A percentile compares a stretch with the other conserved stretches of the same genome.
These are phyloP conservation scores for Phataginus tricuspis DNA, from an alignment of 2,797 vertebrate species.

Conservation along the genomic window DNA sequence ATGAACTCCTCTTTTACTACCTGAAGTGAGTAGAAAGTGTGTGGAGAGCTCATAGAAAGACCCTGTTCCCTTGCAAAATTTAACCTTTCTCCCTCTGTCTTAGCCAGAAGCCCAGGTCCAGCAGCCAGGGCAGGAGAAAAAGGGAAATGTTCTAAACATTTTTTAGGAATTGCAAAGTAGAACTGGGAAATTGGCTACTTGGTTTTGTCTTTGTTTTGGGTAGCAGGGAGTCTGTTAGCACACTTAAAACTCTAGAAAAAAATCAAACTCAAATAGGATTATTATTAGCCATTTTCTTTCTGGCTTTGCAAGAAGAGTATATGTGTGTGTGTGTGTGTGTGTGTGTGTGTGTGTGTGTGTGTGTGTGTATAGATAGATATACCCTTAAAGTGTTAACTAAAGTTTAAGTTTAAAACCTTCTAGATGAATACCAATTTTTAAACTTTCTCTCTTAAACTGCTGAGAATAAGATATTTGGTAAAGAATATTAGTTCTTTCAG, in stretches of 20 bases:
- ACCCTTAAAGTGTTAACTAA: not conserved
- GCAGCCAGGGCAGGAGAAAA: not conserved
- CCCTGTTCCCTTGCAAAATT: not conserved
- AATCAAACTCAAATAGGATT: not conserved
- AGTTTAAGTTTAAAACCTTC: not conserved
- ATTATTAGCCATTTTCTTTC: not conserved
- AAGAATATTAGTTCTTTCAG: not conserved
- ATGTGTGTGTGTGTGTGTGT: not conserved
- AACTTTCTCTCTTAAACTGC: not conserved
- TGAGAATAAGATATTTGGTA: not conserved
- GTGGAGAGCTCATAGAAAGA: not conserved
- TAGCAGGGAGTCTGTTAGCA: not conserved
- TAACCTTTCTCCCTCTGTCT: not conserved
- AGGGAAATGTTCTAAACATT: not conserved
- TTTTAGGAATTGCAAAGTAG: not conserved
- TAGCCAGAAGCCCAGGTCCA: not conserved
- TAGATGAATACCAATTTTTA: not conserved
- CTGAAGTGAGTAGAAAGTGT: not conserved
- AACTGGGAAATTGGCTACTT: not conserved
- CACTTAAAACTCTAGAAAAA: not conserved
- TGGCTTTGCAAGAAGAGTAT: not conserved
- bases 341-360: too few relatives aligned
- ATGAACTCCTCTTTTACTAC: not conserved
- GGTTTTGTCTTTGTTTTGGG: not conserved
- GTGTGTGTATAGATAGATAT: too few relatives aligned